These are phyloP conservation scores for Zootoca vivipara DNA, from an alignment of 2,113 vertebrate species.

Conservation along the genomic window DNA sequence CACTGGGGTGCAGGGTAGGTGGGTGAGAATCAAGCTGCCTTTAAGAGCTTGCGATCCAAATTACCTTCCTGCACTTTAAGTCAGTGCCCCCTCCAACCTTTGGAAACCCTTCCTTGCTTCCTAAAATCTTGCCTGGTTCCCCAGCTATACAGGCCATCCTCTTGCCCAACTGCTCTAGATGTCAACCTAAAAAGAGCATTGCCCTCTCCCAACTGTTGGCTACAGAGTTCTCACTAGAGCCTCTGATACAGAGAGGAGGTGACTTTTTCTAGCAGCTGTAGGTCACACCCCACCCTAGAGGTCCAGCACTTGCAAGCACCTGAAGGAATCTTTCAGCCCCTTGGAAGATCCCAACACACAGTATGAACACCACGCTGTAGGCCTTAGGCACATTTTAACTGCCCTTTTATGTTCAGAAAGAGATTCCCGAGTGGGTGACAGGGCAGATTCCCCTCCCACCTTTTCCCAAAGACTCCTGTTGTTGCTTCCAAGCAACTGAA, in stretches of 20 bases:
- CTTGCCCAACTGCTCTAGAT: neutral
- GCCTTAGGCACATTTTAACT: neutral
- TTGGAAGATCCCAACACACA: neutral
- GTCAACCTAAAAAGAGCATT: neutral
- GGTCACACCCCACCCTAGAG: neutral
- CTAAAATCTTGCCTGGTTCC: neutral
- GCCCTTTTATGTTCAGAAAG: neutral
- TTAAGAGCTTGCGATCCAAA: neutral
- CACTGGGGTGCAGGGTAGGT: neutral
- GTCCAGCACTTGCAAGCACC: neutral
- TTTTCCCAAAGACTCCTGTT: neutral
- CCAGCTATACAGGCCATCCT: neutral
- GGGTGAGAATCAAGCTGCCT: neutral
- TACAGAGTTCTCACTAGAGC: neutral
- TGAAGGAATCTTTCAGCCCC: neutral
- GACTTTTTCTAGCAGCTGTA: neutral
- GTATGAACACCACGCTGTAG: neutral
- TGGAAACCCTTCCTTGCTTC: neutral
- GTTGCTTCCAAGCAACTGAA: neutral
- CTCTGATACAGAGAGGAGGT: neutral
- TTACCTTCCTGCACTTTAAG: neutral
- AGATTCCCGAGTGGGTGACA: neutral
- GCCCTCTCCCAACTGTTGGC: neutral
- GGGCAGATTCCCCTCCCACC: neutral
- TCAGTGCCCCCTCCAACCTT: neutral